Percentiles rank a stretch among this genome's conserved stretches.
These are phyloP conservation scores for Caradrina clavipalpis DNA, from an alignment of 2,888 invertebrate genomes.

Conservation along the genomic window DNA sequence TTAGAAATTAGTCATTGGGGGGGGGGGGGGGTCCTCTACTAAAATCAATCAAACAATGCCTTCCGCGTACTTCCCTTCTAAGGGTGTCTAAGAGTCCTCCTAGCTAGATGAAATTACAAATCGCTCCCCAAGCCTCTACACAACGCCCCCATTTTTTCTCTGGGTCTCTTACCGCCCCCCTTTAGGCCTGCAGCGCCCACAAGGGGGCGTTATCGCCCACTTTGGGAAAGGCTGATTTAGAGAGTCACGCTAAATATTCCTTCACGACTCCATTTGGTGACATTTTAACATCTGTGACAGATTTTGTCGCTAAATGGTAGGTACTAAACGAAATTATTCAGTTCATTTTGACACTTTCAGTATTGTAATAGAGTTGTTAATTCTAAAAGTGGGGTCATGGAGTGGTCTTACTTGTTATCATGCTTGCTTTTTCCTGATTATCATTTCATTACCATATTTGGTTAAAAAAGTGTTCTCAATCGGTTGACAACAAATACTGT, in stretches of 20 bases:
- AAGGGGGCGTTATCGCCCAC: too few relatives aligned
- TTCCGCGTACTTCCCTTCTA: too few relatives aligned
- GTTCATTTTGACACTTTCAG: constrained; percentile 60
- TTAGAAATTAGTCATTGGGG: too few relatives aligned
- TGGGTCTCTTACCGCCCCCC: too few relatives aligned
- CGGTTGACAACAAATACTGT: background rate
- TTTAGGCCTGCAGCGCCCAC: too few relatives aligned
- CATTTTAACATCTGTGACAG: constrained; percentile 65
- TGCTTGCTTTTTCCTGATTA: constrained; percentile 12
- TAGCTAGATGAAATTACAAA: too few relatives aligned
- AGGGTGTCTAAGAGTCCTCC: too few relatives aligned
- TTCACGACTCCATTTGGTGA: constrained; percentile 68
- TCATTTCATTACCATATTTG: constrained; percentile 35
- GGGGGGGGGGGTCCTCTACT: too few relatives aligned
- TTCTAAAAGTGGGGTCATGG: constrained; percentile 40
- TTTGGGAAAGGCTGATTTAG: too few relatives aligned
- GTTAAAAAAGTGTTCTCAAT: constrained; percentile 19
- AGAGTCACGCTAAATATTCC: constrained; percentile 71
- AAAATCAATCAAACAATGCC: too few relatives aligned
- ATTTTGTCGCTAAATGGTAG: constrained; percentile 53
- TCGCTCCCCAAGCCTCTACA: too few relatives aligned
- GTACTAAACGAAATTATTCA: constrained; percentile 43
- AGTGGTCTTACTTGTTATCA: constrained; percentile 18
- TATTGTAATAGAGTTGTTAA: constrained; percentile 35
- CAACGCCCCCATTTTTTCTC: too few relatives aligned